Conservation (phyloP, 2,888 invertebrate genomes). For the Sepioteuthis lessoniana region DNA sequence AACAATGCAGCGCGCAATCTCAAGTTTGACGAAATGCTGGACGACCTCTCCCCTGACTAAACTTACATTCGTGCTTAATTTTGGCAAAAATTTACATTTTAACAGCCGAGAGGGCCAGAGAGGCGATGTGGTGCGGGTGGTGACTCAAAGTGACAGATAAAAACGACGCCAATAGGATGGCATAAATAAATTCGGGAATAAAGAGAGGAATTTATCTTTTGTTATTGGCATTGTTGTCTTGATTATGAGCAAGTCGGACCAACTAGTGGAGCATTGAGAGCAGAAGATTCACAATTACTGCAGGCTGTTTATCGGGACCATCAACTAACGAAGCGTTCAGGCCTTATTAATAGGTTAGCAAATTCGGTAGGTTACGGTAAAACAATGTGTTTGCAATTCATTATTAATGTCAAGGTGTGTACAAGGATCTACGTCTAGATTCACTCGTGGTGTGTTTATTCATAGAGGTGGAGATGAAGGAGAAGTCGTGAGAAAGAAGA, state of each 20-base stretch:
- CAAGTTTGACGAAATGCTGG: background rate
- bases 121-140: background rate
- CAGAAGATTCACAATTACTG: background rate
- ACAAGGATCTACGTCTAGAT: too few relatives aligned
- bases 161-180: background rate
- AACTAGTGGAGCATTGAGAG: background rate
- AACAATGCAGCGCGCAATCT: background rate
- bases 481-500: too few relatives aligned
- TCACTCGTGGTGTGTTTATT: background rate
- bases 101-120: background rate
- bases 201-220: background rate
- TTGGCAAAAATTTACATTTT: background rate
- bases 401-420: conserved; percentile 8
- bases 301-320: background rate
- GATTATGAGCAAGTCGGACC: background rate
- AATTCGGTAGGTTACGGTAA: background rate
- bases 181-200: background rate
- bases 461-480: background rate
- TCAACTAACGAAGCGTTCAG: conserved; percentile 8
- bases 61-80: background rate
- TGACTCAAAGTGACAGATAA: background rate
- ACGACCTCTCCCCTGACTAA: background rate
- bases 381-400: background rate
- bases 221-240: background rate
- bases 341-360: background rate